Evolutionary conservation across 2,888 invertebrate genomes (phyloP).

Genomic region (Drosophila greeni): DNA sequence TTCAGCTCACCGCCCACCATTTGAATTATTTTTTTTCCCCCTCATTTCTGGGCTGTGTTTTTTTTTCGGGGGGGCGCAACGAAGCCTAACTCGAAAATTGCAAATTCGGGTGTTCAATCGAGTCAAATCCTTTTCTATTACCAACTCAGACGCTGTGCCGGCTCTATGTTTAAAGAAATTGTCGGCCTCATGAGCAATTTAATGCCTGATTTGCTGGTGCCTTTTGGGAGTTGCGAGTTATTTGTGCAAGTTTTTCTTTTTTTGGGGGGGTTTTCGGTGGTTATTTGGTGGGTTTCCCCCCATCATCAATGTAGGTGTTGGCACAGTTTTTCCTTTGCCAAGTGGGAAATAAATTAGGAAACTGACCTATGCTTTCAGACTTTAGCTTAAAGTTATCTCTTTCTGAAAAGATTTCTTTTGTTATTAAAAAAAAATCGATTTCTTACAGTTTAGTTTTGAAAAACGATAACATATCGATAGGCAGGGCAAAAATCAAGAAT

Average conservation of each 20-base stretch:
- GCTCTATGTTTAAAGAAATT: slow-evolving; percentile 69
- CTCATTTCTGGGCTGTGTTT: not conserved
- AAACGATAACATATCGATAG: not conserved
- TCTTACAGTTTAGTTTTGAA: too few species aligned
- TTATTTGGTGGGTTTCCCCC: slow-evolving; percentile 25
- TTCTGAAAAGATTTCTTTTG: too few species aligned
- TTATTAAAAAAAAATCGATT: too few species aligned
- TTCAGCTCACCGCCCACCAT: slow-evolving; percentile 59
- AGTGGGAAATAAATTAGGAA: not conserved
- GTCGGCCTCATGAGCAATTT: slow-evolving; percentile 65
- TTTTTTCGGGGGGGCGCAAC: slow-evolving; percentile 36
- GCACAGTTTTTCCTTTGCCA: slow-evolving; percentile 57
- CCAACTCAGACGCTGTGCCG: slow-evolving; percentile 38
- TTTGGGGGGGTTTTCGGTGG: slow-evolving; percentile 6
- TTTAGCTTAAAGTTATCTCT: too few species aligned
- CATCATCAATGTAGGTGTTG: slow-evolving; percentile 42
- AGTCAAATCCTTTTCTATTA: slow-evolving; percentile 67
- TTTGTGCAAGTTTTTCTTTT: slow-evolving; percentile 6
- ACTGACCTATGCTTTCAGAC: not conserved
- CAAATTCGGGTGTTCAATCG: slow-evolving; percentile 71
- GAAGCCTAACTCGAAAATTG: slow-evolving; percentile 70
- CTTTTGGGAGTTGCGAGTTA: not conserved
- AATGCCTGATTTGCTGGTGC: slow-evolving; percentile 46
- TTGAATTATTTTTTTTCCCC: slow-evolving; percentile 11
- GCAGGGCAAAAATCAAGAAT: not conserved